Evolutionary conservation across 2,888 invertebrate species (phyloP), one percentile per base, ranked within the genome.

Genomic region (Uloborus plumipes): DNA sequence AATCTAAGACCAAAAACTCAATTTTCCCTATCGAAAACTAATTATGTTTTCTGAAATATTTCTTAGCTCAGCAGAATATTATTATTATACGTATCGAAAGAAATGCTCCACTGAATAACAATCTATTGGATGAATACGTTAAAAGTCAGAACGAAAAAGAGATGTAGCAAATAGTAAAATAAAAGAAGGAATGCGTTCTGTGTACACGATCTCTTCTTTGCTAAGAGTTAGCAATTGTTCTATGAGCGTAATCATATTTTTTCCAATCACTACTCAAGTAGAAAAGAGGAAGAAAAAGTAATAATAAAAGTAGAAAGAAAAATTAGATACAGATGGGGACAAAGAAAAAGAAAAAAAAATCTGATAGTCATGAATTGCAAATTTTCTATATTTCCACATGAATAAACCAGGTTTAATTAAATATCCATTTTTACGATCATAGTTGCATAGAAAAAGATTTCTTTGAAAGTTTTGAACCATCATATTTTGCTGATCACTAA

Each of bases 321-420:
- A 73, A 47, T 61, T 26, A 61, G 75, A 59, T 13, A 50, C 59
- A 65, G 55, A 49, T 2, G 39, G 64, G 20, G 55, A 58, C 55
- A 18, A 31, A 22, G 59, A 49, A n/a, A 55, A 77, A 62, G 26
- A 62, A 47, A 22, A 69, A 69, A 26, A 72, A 55, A 11, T 39
- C 39, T 39, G 39, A 39, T 39, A 39, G 39, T 80, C 73, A 80
- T 80, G 73, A 80, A 80, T 80, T 80, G 74, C 67, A 80, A 73
- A 74, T 80, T 80, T 80, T 49, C 70, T 70, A 49, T 66, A 55
- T 62, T 80, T 80, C 80, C 67, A 67, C 72, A 67, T 72, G 79
- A 79, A 66, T 73, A 53, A 73, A 65, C 67, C 51, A 61, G 79
- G 39, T 65, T 67, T 72, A 73, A 73, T 79, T 79, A 80, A 80